Evolutionary conservation across 2,797 vertebrate species (phyloP).

Genomic region (Callimico goeldii): DNA sequence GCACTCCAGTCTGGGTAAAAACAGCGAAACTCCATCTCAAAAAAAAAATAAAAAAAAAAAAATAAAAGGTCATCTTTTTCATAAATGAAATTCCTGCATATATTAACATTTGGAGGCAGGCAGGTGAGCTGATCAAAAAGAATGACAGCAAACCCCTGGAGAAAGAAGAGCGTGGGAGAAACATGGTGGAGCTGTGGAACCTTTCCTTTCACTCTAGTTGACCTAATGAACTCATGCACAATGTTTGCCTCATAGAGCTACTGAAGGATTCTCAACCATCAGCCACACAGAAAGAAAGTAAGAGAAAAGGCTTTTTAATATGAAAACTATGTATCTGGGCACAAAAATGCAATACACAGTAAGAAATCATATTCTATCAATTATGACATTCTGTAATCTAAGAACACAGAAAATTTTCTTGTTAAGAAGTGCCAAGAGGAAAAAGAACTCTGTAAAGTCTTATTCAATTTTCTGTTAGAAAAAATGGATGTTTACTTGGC

Average conservation of each 20-base stretch:
- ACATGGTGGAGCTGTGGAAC: not conserved
- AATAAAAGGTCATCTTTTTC: conserved; percentile 44
- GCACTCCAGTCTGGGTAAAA: no score
- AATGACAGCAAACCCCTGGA: not conserved
- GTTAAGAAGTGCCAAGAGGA: not conserved
- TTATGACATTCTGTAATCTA: not conserved
- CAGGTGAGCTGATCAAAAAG: conserved; percentile 40
- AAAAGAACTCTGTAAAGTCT: not conserved
- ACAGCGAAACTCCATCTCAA: no score
- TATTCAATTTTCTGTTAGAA: not conserved
- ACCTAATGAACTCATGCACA: not conserved
- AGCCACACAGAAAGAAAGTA: not conserved
- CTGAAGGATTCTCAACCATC: not conserved
- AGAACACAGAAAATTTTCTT: conserved; percentile 13
- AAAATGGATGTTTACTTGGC: not conserved
- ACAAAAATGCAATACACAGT: conserved; percentile 47
- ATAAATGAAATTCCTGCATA: conserved; percentile 32
- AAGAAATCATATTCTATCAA: conserved; percentile 12
- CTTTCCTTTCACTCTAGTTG: not conserved
- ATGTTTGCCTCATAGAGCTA: not conserved
- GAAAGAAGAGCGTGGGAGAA: not conserved
- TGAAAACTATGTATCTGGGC: conserved; percentile 24
- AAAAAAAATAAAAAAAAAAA: no score
- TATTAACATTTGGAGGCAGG: conserved; percentile 41
- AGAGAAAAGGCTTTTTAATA: conserved; percentile 23